Conservation (phyloP, 1,140 invertebrate genomes). For the Monochamus saltuarius region DNA sequence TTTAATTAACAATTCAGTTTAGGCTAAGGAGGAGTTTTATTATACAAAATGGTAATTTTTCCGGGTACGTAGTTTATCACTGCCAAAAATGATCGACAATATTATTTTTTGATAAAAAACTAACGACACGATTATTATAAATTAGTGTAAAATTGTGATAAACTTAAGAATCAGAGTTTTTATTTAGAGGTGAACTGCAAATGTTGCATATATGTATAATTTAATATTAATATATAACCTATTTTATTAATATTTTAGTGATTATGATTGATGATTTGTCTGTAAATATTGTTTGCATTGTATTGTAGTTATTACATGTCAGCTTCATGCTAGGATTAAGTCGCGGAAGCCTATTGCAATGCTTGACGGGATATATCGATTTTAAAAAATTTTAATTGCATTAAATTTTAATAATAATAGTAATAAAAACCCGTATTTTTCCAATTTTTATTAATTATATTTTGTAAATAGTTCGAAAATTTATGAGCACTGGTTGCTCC, state of each 20-base stretch:
- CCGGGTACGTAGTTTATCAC: conserved; percentile 25
- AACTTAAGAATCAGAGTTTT: conserved; percentile 15
- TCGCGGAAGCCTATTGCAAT: too few relatives aligned
- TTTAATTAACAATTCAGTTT: too few relatives aligned
- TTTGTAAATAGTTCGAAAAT: too few relatives aligned
- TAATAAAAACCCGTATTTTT: too few relatives aligned
- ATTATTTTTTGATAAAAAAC: conserved; percentile 14
- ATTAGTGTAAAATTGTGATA: conserved; percentile 23
- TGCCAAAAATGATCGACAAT: conserved; percentile 22
- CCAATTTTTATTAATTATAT: too few relatives aligned
- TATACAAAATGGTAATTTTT: conserved; percentile 8
- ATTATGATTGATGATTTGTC: conserved; percentile 21
- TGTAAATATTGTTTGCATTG: conserved; percentile 34
- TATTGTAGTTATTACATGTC: conserved; percentile 15
- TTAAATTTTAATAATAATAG: too few relatives aligned
- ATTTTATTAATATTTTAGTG: conserved; percentile 23
- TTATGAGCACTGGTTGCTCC: too few relatives aligned
- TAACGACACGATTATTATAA: too few relatives aligned
- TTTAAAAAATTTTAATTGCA: too few relatives aligned
- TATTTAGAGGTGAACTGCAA: conserved; percentile 32
- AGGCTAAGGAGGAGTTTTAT: too few relatives aligned
- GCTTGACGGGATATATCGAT: too few relatives aligned
- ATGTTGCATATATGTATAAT: conserved; percentile 17
- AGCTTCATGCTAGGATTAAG: conserved; percentile 1
- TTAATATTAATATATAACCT: conserved; percentile 33